Base-by-base conservation (phyloP, 1,140 invertebrate species). In the Lysiphlebus fabarum region DNA sequence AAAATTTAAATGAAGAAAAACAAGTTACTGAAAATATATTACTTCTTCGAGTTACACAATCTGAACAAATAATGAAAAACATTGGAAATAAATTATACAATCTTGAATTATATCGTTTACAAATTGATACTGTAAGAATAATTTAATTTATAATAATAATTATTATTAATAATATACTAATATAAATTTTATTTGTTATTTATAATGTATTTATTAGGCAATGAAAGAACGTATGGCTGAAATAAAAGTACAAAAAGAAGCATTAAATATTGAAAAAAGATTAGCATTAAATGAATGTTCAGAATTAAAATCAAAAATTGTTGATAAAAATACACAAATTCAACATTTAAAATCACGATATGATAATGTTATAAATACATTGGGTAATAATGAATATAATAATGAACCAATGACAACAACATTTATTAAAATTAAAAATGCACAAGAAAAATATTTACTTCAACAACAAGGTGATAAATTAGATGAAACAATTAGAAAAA, bases 401-500 rank as follows among this genome's bases (percentile, higher is more conserved):
- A 85, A 86, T 0, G 78, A 83, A 48, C 80, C 82, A 17, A 62
- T 86, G 6, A 84, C 83, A 6, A 81, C 86, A 3, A 83, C 86
- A 0, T 84, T 86, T 68, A 81, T 87, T 51, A 87, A 86, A 71
- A 84, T 90, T 41, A 86, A 88, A 77, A 82, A 80, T 58, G 85
- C 86, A 2, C 87, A 88, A 72, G 86, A 89, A 62, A 85, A 84
- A 44, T 83, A 82, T 43, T 78, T 86, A 62, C 67, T 90, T 14
- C 85, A 87, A 66, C 82, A 86, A 68, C 81, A 85, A 65, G 89
- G 89, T n/a, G 86, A 88, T 64, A 73, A 82, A 47, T 75, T 90
- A 60, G 88, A 91, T 70, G 79, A 78, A 4, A 82, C 85, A 51
- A 86, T 90, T 12, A 74, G 79, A 62, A 85, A 84, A 66, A 81